Evolutionary conservation across 1,140 invertebrate genomes (phyloP).

Genomic region (Mercenaria mercenaria): DNA sequence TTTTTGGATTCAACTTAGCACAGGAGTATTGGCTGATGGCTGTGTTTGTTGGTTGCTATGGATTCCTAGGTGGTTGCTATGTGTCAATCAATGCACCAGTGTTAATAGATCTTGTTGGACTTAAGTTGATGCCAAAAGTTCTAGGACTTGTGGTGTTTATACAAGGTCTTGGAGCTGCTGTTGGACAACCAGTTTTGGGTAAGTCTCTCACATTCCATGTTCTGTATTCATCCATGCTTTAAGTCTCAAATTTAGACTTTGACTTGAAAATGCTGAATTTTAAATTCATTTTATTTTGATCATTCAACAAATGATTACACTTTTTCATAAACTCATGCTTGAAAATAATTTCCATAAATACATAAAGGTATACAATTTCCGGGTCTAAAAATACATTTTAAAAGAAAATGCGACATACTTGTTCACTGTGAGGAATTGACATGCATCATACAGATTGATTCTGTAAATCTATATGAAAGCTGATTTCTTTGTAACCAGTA

Average conservation of each 20-base stretch:
- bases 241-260: neutral
- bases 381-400: no score
- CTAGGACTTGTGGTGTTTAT: conserved; percentile 78
- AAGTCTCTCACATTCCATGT: conserved; percentile 31
- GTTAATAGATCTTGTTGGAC: conserved; percentile 79
- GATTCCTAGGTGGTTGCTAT: conserved; percentile 79
- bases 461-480: no score
- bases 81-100: conserved; percentile 76
- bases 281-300: neutral
- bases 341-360: no score
- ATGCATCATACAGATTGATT: no score
- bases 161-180: conserved; percentile 78
- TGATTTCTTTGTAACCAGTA: no score
- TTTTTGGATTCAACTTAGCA: conserved; percentile 72
- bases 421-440: no score
- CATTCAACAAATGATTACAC: neutral
- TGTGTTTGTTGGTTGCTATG: conserved; percentile 75
- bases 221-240: no score
- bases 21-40: conserved; percentile 70
- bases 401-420: neutral
- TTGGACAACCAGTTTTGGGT: conserved; percentile 81
- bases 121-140: conserved; percentile 75
- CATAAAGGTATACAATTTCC: no score
- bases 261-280: neutral
- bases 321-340: neutral